phyloP scores from a whole-genome alignment of 2,113 vertebrate genomes.

The Mus spicilegus region DNA sequence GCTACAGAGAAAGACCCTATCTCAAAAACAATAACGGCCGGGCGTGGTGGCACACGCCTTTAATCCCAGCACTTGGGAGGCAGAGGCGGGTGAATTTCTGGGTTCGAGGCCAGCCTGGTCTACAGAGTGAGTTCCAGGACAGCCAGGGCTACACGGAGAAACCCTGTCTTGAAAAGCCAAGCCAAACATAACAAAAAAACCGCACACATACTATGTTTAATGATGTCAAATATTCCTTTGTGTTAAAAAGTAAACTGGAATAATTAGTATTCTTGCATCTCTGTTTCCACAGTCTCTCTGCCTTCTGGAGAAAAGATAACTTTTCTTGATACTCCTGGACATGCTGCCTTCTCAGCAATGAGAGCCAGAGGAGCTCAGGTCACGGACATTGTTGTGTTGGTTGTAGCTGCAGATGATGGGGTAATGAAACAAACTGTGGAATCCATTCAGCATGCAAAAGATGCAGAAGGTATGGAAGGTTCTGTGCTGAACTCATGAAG shows the following conservation, averaged over 20 bases:
- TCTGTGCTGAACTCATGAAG: background rate
- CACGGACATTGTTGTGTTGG: constrained; percentile 95
- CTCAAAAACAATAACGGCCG: background rate
- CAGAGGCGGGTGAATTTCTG: too few relatives aligned
- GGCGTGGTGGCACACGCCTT: too few relatives aligned
- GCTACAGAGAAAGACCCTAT: background rate
- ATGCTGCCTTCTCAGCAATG: constrained; percentile 97
- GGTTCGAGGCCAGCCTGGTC: too few relatives aligned
- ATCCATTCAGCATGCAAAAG: constrained; percentile 94
- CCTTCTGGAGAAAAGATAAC: constrained; percentile 96
- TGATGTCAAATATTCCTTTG: background rate
- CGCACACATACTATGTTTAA: constrained; percentile 36
- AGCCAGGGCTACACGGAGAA: too few relatives aligned
- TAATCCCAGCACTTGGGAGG: too few relatives aligned
- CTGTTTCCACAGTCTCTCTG: constrained; percentile 90
- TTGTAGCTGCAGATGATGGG: constrained; percentile 97
- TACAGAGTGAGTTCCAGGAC: too few relatives aligned
- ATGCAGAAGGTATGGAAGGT: constrained; percentile 91
- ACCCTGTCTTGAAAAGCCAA: too few relatives aligned
- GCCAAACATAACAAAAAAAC: background rate
- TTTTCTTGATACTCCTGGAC: constrained; percentile 98
- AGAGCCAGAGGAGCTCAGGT: constrained; percentile 93
- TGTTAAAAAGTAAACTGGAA: background rate
- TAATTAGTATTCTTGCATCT: background rate
- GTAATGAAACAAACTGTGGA: constrained; percentile 98